Conservation (phyloP, 1,140 invertebrate genomes). For the Heliconius hermathena region DNA sequence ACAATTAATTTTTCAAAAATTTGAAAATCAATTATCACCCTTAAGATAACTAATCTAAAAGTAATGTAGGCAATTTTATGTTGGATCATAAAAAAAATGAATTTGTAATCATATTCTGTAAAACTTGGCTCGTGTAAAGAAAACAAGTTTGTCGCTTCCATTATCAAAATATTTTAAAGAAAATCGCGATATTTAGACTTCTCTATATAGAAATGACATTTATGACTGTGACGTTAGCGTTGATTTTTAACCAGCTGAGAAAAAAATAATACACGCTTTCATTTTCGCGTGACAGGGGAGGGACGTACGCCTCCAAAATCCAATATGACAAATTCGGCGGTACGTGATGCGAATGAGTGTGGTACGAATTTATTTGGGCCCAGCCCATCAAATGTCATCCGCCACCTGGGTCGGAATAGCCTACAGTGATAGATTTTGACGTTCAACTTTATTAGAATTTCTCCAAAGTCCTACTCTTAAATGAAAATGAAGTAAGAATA, state of each 20-base stretch:
- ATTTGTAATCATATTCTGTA: constrained; percentile 33
- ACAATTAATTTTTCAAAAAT: neutral
- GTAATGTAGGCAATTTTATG: neutral
- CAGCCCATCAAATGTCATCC: constrained; percentile 43
- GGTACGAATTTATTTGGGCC: constrained; percentile 67
- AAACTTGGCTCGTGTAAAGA: constrained; percentile 47
- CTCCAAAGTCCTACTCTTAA: neutral
- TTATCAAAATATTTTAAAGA: constrained; percentile 61
- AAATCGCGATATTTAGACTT: constrained; percentile 45
- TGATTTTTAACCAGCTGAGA: constrained; percentile 34
- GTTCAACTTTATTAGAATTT: constrained; percentile 12
- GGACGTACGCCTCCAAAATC: constrained; percentile 73
- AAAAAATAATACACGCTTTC: constrained; percentile 72
- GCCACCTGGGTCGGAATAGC: constrained; percentile 39
- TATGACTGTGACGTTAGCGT: constrained; percentile 40
- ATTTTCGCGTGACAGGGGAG: constrained; percentile 70
- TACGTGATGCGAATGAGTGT: constrained; percentile 77
- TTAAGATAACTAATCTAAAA: neutral
- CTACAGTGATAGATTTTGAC: constrained; percentile 27
- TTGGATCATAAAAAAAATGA: constrained; percentile 18
- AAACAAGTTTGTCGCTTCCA: constrained; percentile 61
- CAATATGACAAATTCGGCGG: constrained; percentile 81
- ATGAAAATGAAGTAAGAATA: neutral
- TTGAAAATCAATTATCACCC: neutral
- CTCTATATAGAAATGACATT: constrained; percentile 2